These are phyloP conservation scores for Corticium candelabrum DNA, from an alignment of 37 sponge, comb jelly and placozoan genomes.

Conservation along the genomic window DNA sequence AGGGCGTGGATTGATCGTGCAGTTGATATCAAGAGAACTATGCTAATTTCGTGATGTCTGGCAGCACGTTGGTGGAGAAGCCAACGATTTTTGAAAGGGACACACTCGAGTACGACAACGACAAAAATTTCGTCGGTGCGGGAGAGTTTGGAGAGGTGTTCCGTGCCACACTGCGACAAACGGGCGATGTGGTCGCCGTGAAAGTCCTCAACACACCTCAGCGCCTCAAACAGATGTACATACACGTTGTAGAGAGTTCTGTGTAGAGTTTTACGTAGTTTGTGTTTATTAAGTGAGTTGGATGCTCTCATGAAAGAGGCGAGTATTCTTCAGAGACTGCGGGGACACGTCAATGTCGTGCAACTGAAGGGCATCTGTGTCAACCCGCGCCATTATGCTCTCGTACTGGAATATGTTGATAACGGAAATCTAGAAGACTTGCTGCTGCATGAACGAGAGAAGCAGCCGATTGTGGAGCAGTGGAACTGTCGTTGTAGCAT, in stretches of 20 bases:
- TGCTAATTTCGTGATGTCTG: too few species aligned
- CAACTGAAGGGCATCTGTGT: neutral
- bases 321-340: neutral
- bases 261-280: neutral
- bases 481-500: neutral
- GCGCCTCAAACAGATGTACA: neutral
- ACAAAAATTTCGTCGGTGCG: neutral
- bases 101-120: neutral
- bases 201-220: neutral
- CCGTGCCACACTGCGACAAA: neutral
- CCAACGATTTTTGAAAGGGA: neutral
- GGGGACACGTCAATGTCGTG: neutral
- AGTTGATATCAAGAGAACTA: too few species aligned
- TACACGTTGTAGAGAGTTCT: neutral
- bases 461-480: neutral
- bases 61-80: too few species aligned
- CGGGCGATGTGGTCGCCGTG: neutral
- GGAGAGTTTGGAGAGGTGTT: neutral
- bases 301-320: neutral
- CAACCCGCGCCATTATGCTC: neutral
- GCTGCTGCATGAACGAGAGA: neutral
- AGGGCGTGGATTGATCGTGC: too few species aligned
- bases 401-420: neutral
- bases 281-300: neutral
- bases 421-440: neutral